Conservation (phyloP, 1,140 invertebrate species). For the Belonocnema kinseyi region DNA sequence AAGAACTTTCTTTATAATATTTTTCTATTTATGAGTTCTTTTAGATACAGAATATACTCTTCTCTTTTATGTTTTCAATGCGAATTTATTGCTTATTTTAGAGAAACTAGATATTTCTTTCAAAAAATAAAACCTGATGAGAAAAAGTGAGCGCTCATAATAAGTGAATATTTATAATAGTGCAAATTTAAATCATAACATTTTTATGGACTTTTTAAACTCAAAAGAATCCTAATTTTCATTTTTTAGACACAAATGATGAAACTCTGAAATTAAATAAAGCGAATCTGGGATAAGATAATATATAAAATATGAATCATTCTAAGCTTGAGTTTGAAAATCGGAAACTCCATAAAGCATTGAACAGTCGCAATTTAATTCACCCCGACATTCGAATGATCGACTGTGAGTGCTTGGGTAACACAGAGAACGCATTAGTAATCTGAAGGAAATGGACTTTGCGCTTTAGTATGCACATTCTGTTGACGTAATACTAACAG, state of each 20-base stretch:
- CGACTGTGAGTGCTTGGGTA: background rate
- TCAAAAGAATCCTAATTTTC: too few species aligned
- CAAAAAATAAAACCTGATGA: too few species aligned
- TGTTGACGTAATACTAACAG: constrained; percentile 22
- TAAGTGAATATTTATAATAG: too few species aligned
- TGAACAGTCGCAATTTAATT: background rate
- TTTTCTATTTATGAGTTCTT: background rate
- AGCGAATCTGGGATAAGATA: background rate
- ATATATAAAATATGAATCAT: background rate
- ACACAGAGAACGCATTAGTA: constrained; percentile 10
- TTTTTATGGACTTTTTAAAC: too few species aligned
- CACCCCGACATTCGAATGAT: background rate
- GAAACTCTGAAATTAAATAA: too few species aligned
- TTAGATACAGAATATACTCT: background rate
- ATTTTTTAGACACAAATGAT: too few species aligned
- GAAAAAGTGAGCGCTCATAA: too few species aligned
- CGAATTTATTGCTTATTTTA: too few species aligned
- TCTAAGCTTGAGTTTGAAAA: background rate
- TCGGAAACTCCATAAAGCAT: background rate
- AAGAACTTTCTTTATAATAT: background rate
- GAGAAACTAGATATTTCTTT: too few species aligned
- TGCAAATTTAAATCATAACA: too few species aligned
- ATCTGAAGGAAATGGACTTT: constrained; percentile 14
- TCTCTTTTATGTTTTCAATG: too few species aligned
- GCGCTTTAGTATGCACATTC: constrained; percentile 24